Evolutionary conservation across 2,113 vertebrate species (phyloP).

Genomic region (Micronycteris hirsuta): DNA sequence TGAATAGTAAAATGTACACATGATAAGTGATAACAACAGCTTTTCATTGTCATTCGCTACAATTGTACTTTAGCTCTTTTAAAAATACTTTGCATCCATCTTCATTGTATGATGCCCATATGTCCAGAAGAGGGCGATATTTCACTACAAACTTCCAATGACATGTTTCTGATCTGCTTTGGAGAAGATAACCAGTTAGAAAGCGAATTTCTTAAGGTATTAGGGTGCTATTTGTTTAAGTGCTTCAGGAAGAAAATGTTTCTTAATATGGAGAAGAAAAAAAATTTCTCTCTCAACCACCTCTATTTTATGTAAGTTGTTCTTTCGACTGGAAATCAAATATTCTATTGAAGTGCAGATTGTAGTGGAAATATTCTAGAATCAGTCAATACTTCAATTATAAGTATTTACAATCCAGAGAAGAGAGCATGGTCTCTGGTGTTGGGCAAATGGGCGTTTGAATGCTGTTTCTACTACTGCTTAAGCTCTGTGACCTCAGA

Average conservation of each 20-base stretch:
- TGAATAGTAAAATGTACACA: background rate
- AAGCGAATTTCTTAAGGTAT: background rate
- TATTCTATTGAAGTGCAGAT: background rate
- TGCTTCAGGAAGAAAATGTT: background rate
- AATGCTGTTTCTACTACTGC: background rate
- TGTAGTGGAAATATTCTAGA: background rate
- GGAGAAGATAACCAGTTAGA: background rate
- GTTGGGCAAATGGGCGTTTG: background rate
- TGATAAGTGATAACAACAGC: background rate
- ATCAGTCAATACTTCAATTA: background rate
- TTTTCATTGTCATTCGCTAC: background rate
- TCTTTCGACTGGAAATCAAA: slow-evolving; percentile 11
- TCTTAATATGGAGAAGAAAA: background rate
- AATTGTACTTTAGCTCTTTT: background rate
- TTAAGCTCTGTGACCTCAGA: background rate
- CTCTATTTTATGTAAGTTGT: background rate
- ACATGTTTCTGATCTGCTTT: background rate
- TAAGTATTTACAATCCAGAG: background rate
- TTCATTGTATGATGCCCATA: background rate
- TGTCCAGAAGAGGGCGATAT: slow-evolving; percentile 78
- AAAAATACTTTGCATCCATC: background rate
- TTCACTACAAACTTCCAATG: slow-evolving; percentile 60
- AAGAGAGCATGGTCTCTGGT: background rate
- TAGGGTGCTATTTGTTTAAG: background rate
- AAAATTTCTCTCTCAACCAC: background rate